phyloP scores from a whole-genome alignment of 37 sponge, comb jelly and placozoan species.

The Spongilla lacustris region DNA sequence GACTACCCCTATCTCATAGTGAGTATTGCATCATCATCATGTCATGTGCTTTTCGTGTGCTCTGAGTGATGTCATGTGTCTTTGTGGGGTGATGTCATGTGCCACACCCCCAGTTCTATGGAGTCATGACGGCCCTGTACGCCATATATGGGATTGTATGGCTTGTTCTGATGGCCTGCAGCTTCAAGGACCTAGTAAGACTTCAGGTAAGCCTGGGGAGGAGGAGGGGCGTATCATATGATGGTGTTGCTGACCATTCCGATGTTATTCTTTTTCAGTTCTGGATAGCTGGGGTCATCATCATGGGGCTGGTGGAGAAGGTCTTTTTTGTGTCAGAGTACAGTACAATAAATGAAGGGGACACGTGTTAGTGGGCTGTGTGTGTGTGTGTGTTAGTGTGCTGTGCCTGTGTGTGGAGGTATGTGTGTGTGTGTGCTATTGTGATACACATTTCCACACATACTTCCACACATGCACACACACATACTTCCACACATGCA shows the following conservation, averaged over 20 bases:
- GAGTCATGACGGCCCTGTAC: constrained; percentile 70
- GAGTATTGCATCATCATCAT: no score
- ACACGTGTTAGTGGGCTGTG: constrained; percentile 34
- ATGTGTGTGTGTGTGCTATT: background rate
- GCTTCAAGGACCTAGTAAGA: constrained; percentile 78
- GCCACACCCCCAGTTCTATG: constrained; percentile 53
- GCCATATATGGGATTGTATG: constrained; percentile 49
- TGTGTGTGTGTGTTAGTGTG: background rate
- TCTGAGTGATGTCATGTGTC: no score
- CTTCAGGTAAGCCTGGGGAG: constrained; percentile 58
- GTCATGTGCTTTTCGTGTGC: no score
- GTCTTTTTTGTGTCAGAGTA: constrained; percentile 73
- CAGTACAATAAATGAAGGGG: constrained; percentile 41
- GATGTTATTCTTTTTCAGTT: constrained; percentile 62
- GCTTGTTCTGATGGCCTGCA: constrained; percentile 48
- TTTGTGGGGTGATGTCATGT: background rate
- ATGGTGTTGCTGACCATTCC: no score
- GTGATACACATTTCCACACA: no score
- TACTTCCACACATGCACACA: background rate
- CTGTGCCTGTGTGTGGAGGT: background rate
- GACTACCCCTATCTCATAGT: constrained; percentile 80
- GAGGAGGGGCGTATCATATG: no score
- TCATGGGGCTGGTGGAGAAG: constrained; percentile 78
- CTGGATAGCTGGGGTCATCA: constrained; percentile 67
- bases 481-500: background rate